Base-by-base conservation (phyloP, 1,140 invertebrate genomes). In the Atta texana region DNA sequence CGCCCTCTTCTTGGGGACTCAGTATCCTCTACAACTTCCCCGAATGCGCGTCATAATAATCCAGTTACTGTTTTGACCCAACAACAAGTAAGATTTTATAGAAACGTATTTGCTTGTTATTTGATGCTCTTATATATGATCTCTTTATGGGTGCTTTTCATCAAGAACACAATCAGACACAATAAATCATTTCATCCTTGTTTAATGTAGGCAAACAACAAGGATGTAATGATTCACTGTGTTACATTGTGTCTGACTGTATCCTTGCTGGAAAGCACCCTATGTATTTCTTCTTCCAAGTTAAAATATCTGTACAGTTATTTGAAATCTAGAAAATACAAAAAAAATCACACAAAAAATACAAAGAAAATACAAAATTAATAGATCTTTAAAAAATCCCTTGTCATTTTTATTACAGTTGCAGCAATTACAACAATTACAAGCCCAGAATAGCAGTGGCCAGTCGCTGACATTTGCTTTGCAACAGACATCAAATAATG, bases 1-100 rank as follows among this genome's bases (percentile, higher is more conserved):
- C 95, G 95, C 95, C 95, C 95, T 95, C 95, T 96, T 92, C 94
- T 96, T 93, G 95, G 95, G 95, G 95, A 95, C 94, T 95, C 95
- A 93, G 94, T 95, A 95, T 95, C 95, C 94, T 95, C 95, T 94
- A 95, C 95, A 95, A 95, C 95, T 94, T 94, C 95, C 94, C 94
- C 94, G 92, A 94, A 92, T 92, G 92, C 94, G 91, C 93, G 94
- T 91, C 94, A 94, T 78, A 94, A 92, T 85, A 95, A 94, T 93
- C 92, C 94, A 69, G 94, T 95, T 90, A 93, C 95, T 88, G 94
- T 95, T 88, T 93, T 96, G 55, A 96, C 96, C 21, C 95, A 95
- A 92, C 95, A 96, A 91, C 95, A 96, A 94, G 95, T 96, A 93
- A 89, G 64, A 82, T 49, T 28, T n/a, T n/a, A 44, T 24, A 34